Evolutionary conservation across 1,140 invertebrate species (phyloP), one percentile per base, ranked within the genome.

Genomic region (Meloidogyne floridensis): DNA sequence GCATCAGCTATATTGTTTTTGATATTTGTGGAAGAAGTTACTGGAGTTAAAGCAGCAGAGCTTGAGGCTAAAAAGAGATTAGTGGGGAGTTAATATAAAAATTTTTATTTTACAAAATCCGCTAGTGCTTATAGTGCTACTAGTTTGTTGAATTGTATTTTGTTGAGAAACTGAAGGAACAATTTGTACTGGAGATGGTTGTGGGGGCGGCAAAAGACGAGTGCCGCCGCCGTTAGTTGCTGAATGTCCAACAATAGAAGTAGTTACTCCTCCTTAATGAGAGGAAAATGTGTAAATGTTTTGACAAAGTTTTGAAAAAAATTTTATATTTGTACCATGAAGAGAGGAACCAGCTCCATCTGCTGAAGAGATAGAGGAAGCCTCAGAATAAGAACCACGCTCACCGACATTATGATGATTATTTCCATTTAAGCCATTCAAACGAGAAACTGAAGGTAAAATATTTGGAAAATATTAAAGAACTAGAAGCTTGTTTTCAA

Each of bases 321-420:
- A 47, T 6, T 47, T 6, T 47, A 47, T 6, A 0, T 47, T 47
- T 47, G 4, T 47, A 47, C 47, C 47, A 72, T 13, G 20, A 43
- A 53, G 18, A 47, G 42, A 43, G 8, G 51, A 42, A 72, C 11
- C n/a, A 53, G 72, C 51, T 20, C 70, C 80, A 18, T 80, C 80
- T 3, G 80, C 81, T 51, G 81, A 82, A 51, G 81, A 82, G 13
- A 82, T 78, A 53, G 81, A 82, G 4, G 80, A 80, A 43, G 72
- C 81, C 20, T 81, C 81, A 32, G 81, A 81, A 75, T 82, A 82
- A 47, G 81, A 82, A 10, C 75, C 47, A 13, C 70, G 80, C 6
- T 82, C 15, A 53, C 54, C n/a, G 8, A 56, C 65, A 51, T 10
- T 32, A 42, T 20, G 1, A 15, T 13, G 47, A 51, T 47, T 72